Conservation (phyloP, 1,140 invertebrate genomes). For the Dinothrombium tinctorium region DNA sequence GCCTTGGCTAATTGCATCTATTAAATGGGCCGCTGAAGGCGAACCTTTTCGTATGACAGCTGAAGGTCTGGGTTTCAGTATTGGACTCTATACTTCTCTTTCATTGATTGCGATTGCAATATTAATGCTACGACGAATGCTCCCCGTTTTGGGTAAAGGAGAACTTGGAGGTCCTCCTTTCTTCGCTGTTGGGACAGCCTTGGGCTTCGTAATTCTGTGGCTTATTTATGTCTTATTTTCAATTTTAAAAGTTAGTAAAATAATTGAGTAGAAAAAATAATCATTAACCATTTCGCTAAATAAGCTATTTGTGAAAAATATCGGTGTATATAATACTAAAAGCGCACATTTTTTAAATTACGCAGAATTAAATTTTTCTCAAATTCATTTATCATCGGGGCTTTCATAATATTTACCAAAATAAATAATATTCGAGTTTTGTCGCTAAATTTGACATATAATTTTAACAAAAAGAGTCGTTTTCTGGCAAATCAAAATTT, state of each 20-base stretch:
- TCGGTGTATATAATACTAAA: too few relatives aligned
- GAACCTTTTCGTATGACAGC: conserved; percentile 26
- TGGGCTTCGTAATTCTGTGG: conserved; percentile 27
- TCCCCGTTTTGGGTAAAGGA: conserved; percentile 28
- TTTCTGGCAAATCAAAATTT: too few relatives aligned
- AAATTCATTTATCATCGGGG: too few relatives aligned
- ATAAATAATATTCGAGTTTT: too few relatives aligned
- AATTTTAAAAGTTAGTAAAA: not conserved
- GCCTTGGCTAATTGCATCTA: conserved; percentile 35
- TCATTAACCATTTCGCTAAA: too few relatives aligned
- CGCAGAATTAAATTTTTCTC: too few relatives aligned
- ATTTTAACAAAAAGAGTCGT: too few relatives aligned
- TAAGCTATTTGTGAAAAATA: too few relatives aligned
- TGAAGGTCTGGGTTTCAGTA: conserved; percentile 31
- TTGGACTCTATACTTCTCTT: conserved; percentile 28
- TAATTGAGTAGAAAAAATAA: too few relatives aligned
- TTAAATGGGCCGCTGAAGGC: conserved; percentile 30
- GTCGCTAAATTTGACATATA: too few relatives aligned
- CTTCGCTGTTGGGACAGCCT: conserved; percentile 19
- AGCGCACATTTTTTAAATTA: too few relatives aligned
- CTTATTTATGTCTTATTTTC: conserved; percentile 29
- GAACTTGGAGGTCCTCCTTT: conserved; percentile 32
- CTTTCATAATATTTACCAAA: too few relatives aligned
- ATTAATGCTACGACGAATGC: conserved; percentile 25
- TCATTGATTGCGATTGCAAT: conserved; percentile 26